A percentile compares a stretch with the other conserved stretches of the same genome.
These are phyloP conservation scores for Corythornis cristatus DNA, from an alignment of 2,113 vertebrate genomes.

Conservation along the genomic window DNA sequence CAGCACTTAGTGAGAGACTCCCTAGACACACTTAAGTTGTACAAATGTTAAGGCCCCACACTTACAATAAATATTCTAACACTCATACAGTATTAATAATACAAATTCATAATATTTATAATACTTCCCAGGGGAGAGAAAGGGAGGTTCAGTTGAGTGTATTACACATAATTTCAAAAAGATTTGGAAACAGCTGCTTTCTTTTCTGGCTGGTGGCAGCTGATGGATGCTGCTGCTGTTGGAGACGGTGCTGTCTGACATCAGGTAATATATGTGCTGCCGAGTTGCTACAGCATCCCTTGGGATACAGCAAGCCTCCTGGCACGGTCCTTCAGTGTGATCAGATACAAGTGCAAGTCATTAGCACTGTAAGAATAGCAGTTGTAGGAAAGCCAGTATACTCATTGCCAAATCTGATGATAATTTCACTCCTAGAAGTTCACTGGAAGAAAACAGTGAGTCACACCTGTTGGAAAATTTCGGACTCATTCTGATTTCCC, in stretches of 20 bases:
- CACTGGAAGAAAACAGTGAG: not conserved
- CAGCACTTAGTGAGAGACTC: slow-evolving; percentile 40
- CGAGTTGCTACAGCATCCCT: slow-evolving; percentile 10
- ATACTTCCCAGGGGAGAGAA: slow-evolving; percentile 41
- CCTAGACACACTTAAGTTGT: slow-evolving; percentile 48
- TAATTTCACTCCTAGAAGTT: not conserved
- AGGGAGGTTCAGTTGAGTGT: not conserved
- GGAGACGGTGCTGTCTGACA: slow-evolving; percentile 18
- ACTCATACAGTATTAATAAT: slow-evolving; percentile 69
- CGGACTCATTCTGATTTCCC: not conserved
- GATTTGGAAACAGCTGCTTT: slow-evolving; percentile 61
- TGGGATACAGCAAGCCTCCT: not conserved
- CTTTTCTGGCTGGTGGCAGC: not conserved
- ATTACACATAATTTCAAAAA: slow-evolving; percentile 50
- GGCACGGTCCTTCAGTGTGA: not conserved
- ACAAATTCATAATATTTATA: slow-evolving; percentile 67
- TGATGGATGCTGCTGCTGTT: slow-evolving; percentile 38
- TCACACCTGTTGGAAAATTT: not conserved
- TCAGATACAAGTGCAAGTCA: not conserved
- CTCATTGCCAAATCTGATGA: not conserved
- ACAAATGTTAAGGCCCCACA: slow-evolving; percentile 52
- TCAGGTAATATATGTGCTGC: slow-evolving; percentile 23
- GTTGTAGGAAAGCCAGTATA: not conserved
- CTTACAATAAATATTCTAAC: slow-evolving; percentile 57
- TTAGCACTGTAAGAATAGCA: not conserved